phyloP scores from a whole-genome alignment of 1,140 invertebrate species.

The Fopius arisanus region DNA sequence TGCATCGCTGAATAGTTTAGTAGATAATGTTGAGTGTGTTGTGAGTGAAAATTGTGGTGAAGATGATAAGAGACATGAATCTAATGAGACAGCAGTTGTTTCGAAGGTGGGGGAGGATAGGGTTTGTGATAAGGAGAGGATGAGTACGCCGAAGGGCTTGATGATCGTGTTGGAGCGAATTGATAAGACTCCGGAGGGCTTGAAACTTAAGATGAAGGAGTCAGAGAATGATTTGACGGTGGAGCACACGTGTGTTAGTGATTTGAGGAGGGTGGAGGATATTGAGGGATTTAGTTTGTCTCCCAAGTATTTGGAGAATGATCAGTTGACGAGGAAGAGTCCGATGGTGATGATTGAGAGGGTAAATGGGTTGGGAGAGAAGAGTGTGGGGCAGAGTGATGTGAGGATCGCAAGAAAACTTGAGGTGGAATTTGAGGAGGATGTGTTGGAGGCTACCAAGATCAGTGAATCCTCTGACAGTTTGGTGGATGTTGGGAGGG shows the following conservation, averaged over 20 bases:
- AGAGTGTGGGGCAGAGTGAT: neutral
- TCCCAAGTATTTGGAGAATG: conserved; percentile 32
- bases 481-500: conserved; percentile 5
- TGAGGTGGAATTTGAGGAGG: conserved; percentile 23
- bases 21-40: neutral
- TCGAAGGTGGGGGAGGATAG: neutral
- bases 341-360: conserved; percentile 40
- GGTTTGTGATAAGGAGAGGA: neutral
- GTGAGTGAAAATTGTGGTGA: neutral
- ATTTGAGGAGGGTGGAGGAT: neutral
- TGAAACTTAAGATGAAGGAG: neutral
- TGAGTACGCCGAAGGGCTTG: conserved; percentile 24
- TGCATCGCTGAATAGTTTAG: neutral
- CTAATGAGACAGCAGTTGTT: neutral
- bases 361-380: conserved; percentile 2
- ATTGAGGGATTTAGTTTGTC: conserved; percentile 17
- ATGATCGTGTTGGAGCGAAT: conserved; percentile 37
- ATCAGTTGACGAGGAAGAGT: conserved; percentile 32
- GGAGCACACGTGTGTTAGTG: neutral
- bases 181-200: conserved; percentile 20
- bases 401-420: conserved; percentile 26
- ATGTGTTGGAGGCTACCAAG: neutral
- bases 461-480: conserved; percentile 18
- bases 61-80: neutral
- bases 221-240: neutral